phyloP scores from a whole-genome alignment of 2,113 vertebrate genomes.

The Tetrao urogallus region DNA sequence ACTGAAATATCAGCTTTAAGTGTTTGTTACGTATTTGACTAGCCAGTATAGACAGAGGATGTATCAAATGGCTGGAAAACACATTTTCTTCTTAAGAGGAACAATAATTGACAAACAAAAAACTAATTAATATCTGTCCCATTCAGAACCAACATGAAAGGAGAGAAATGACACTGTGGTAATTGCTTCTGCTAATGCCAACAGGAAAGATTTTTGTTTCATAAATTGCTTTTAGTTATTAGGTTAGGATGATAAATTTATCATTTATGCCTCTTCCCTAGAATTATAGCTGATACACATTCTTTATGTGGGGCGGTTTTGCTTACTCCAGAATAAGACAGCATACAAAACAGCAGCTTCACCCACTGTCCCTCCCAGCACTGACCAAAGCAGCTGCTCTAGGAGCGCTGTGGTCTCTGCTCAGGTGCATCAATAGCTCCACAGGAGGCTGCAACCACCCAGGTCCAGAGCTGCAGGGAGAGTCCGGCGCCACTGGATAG shows the following conservation, averaged over 20 bases:
- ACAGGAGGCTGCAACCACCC: not conserved
- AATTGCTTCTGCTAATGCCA: not conserved
- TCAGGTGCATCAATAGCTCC: not conserved
- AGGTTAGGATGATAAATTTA: not conserved
- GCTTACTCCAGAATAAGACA: not conserved
- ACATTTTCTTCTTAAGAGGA: not conserved
- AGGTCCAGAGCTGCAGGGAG: not conserved
- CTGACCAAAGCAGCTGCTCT: rapidly evolving
- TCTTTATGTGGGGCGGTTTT: not conserved
- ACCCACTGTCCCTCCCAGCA: not conserved
- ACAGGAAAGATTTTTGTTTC: not conserved
- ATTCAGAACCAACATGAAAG: not conserved
- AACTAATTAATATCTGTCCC: not conserved
- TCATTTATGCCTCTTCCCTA: not conserved
- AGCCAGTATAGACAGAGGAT: not conserved
- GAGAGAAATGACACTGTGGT: not conserved
- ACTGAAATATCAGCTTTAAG: not conserved
- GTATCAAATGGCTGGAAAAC: not conserved
- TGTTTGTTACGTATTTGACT: not conserved
- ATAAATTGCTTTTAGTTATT: not conserved
- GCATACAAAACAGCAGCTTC: not conserved
- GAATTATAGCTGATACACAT: not conserved
- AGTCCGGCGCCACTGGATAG: not conserved
- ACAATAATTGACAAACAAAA: not conserved
- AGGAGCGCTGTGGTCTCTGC: not conserved